Conservation (phyloP, 2,113 vertebrate genomes). For the Aptenodytes forsteri region DNA sequence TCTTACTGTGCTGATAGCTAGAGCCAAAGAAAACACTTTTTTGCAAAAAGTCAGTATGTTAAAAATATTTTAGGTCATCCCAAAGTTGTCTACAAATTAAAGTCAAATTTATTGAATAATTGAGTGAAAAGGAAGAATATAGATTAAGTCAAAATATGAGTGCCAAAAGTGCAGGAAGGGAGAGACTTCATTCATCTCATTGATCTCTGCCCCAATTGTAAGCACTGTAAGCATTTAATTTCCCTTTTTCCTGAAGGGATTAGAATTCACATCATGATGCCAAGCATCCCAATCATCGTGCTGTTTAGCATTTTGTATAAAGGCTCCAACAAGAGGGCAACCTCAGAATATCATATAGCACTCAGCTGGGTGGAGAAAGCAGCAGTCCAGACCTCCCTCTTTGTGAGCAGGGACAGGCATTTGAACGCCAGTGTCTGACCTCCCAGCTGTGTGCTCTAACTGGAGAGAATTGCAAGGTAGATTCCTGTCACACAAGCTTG, state of each 20-base stretch:
- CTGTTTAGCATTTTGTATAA: background rate
- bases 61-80: background rate
- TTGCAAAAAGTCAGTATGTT: background rate
- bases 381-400: background rate
- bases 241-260: background rate
- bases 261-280: background rate
- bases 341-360: background rate
- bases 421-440: background rate
- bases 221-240: background rate
- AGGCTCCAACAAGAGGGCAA: background rate
- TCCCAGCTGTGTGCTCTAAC: background rate
- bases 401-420: background rate
- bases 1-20: background rate
- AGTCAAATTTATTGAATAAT: background rate
- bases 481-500: background rate
- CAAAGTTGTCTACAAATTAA: background rate
- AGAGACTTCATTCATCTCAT: background rate
- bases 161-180: background rate
- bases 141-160: background rate
- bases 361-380: background rate
- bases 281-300: background rate
- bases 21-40: background rate
- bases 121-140: background rate
- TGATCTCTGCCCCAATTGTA: background rate
- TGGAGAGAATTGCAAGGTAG: background rate